Base-by-base conservation (phyloP, 2,888 invertebrate species). In the Strigamia maritima region DNA sequence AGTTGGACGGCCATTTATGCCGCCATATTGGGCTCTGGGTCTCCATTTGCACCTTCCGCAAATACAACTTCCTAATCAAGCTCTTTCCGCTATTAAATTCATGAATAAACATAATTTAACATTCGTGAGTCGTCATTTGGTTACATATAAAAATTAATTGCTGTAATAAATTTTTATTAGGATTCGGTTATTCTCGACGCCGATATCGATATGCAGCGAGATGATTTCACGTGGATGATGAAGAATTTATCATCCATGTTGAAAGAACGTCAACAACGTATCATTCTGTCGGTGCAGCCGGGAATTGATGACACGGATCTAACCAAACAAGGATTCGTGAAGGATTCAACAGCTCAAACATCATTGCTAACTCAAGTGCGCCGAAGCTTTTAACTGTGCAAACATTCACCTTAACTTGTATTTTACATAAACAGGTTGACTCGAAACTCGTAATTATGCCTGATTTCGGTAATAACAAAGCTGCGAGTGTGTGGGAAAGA, bases 21-120 rank as follows among this genome's bases (percentile, higher is more conserved):
- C 86, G 19, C 87, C 87, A 0, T 84, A 85, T 79, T 88, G 88
- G 88, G 82, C 84, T 0, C 81, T 88, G 12, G 88, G 88, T 22
- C 83, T 87, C 8, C 88, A 89, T 82, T 82, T 88, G 35, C 88
- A 22, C 8, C 60, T 60, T 3, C 60, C 22, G 8, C 4, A 60
- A 4, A 8, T 60, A 2, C 84, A 87, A 83, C 16, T 1, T n/a
- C 24, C 28, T 31, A 79, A 44, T 10, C 70, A 79, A 35, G 14
- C 31, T 0, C 49, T 49, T 19, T 24, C 19, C 19, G 79, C 78
- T 24, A 40, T 70, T 4, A 60, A 79, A 16, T 70, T 75, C 12
- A 49, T 80, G 26, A n/a, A 79, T 10, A 35, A 24, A 19, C 8
- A 60, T 19, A 60, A 60, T 60, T 60, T 60, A 10, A 60, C 60